Percentiles rank a stretch among this genome's conserved stretches.
phyloP scores from a whole-genome alignment of 2,888 invertebrate genomes.

The Harpalus rufipes region DNA sequence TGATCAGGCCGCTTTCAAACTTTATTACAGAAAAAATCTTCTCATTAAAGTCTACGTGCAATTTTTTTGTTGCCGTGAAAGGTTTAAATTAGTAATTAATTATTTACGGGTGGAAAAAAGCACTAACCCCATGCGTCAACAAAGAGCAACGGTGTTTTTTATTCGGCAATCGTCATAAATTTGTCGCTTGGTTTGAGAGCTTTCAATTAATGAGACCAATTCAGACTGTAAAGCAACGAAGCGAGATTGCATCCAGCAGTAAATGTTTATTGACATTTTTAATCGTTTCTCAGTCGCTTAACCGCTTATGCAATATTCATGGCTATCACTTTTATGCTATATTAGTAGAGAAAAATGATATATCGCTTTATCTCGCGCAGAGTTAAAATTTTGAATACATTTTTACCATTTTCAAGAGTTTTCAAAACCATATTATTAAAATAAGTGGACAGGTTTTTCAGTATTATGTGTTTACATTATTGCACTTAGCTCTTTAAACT shows the following conservation, averaged over 20 bases:
- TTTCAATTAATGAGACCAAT: conserved; percentile 52
- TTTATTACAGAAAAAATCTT: conserved; percentile 27
- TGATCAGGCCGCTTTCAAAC: conserved; percentile 34
- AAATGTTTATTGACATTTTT: conserved; percentile 50
- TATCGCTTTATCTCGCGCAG: too few relatives aligned
- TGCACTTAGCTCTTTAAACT: too few relatives aligned
- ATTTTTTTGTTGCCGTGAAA: conserved; percentile 40
- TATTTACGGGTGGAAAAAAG: conserved; percentile 1
- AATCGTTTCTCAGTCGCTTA: conserved; percentile 5
- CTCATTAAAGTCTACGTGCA: conserved; percentile 12
- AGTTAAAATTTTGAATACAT: too few relatives aligned
- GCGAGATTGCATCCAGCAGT: conserved; percentile 8
- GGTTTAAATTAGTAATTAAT: conserved; percentile 43
- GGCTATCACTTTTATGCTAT: not conserved
- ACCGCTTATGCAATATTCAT: conserved; percentile 31
- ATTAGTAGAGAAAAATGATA: too few relatives aligned
- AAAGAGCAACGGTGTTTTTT: conserved; percentile 16
- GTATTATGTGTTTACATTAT: too few relatives aligned
- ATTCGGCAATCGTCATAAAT: conserved; percentile 18
- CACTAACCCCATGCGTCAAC: conserved; percentile 14
- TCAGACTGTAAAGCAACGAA: conserved; percentile 11
- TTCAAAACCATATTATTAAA: too few relatives aligned
- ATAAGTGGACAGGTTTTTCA: too few relatives aligned
- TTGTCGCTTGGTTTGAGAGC: conserved; percentile 34
- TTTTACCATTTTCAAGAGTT: too few relatives aligned